Base-by-base conservation (phyloP, 2,888 invertebrate species). In the Zygogramma bicolorata region DNA sequence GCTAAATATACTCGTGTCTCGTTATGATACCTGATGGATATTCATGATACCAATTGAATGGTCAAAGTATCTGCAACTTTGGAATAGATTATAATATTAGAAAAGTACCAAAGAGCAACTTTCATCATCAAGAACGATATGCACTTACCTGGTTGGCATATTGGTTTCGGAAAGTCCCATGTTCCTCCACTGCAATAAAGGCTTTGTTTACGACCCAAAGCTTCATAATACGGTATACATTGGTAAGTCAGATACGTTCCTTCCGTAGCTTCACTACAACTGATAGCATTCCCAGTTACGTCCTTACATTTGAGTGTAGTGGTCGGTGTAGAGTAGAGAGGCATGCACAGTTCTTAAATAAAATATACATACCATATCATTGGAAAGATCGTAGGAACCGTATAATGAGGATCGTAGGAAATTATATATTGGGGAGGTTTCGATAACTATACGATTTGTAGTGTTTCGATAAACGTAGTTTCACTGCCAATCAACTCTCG, bases 71-170 rank as follows among this genome's bases (percentile, higher is more conserved):
- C n/a, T n/a, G n/a, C n/a, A n/a, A n/a, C n/a, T n/a, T n/a, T n/a
- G n/a, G n/a, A n/a, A n/a, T n/a, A n/a, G n/a, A n/a, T n/a, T n/a
- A n/a, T n/a, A n/a, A n/a, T n/a, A n/a, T n/a, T n/a, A n/a, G n/a
- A n/a, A n/a, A n/a, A n/a, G n/a, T n/a, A n/a, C n/a, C n/a, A n/a
- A n/a, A 18, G 15, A 46, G 7, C 1, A 8, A 18, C 18, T 46
- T 6, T 18, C 0, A 18, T 10, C 0, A 7, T 7, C 18, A 8
- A 1, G 7, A 46, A 20, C 20, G 20, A 20, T 13, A 10, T 10
- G 10, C n/a, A 53, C 53, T 65, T 49, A 75, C 75, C 68, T 49
- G 75, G 75, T 69, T 75, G 75, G 20, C 75, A 75, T 8, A 71
- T 59, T 15, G 75, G 75, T 34, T 70, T 63, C 13, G 65, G 60